Percentiles rank a stretch among this genome's conserved stretches.
Evolutionary conservation across 1,140 invertebrate genomes (phyloP).

Genomic region (Cepaea nemoralis): DNA sequence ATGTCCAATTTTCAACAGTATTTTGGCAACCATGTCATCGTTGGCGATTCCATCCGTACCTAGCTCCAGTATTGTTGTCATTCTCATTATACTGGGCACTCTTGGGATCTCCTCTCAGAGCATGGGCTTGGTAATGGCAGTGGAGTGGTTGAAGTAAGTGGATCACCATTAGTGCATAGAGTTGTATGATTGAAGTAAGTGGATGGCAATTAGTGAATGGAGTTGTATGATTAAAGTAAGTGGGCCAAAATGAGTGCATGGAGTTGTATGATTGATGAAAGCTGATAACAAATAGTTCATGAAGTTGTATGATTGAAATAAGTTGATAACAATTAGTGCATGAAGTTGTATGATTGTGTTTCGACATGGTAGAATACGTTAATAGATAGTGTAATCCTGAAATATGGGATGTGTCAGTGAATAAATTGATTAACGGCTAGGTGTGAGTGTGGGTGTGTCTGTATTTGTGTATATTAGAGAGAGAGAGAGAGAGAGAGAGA

Average conservation of each 20-base stretch:
- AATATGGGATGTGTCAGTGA: too few relatives aligned
- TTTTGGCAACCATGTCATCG: conserved; percentile 46
- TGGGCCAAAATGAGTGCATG: neutral
- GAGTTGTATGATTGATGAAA: neutral
- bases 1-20: conserved; percentile 25
- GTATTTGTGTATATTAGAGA: too few relatives aligned
- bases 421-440: too few relatives aligned
- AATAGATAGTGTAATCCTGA: too few relatives aligned
- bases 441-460: too few relatives aligned
- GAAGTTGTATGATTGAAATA: neutral
- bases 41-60: conserved; percentile 52
- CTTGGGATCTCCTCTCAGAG: conserved; percentile 74
- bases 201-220: neutral
- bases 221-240: neutral
- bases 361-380: too few relatives aligned
- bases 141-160: conserved; percentile 92
- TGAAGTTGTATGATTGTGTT: neutral
- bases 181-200: neutral
- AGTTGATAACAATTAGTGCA: too few relatives aligned
- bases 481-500: too few relatives aligned
- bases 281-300: neutral
- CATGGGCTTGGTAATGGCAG: conserved; percentile 86
- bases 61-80: conserved; percentile 50
- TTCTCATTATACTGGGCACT: conserved; percentile 54
- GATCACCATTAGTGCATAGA: neutral